phyloP scores from a whole-genome alignment of 30 jellyfish, hydroid and myxozoan species.

The Catostylus mosaicus region DNA sequence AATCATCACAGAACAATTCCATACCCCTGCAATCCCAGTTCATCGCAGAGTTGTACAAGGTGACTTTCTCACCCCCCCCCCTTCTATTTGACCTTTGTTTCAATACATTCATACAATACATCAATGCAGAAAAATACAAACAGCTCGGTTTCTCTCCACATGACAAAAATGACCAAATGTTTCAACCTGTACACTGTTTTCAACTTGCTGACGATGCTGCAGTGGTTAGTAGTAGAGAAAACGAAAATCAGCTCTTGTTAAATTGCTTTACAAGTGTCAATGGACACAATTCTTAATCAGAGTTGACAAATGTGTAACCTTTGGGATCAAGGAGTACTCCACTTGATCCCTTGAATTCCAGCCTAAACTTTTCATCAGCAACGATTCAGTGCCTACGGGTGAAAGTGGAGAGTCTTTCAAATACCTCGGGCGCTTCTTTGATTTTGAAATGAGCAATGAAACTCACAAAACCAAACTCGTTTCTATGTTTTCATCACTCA shows the following conservation, averaged over 20 bases:
- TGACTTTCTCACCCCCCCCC: not conserved
- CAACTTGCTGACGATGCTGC: not conserved
- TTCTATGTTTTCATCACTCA: too few relatives aligned
- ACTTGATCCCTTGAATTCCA: not conserved
- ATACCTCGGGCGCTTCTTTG: not conserved
- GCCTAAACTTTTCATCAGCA: not conserved
- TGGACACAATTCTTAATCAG: not conserved
- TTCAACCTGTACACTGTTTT: not conserved
- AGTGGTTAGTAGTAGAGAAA: conserved; percentile 5
- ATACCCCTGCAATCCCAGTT: not conserved
- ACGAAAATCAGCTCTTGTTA: not conserved
- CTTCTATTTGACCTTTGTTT: not conserved
- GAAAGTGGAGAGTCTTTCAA: too few relatives aligned
- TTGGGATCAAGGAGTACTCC: not conserved
- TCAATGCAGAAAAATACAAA: not conserved
- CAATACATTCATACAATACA: not conserved
- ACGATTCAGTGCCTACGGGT: too few relatives aligned
- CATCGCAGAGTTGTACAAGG: not conserved
- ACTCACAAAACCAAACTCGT: not conserved
- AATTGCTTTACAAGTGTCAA: not conserved
- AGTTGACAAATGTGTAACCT: too few relatives aligned
- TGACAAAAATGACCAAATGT: too few relatives aligned
- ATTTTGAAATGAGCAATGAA: not conserved
- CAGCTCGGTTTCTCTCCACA: not conserved
- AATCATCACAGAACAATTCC: not conserved